Base-by-base conservation (phyloP, 1,140 invertebrate genomes). In the Aphelenchoides fujianensis region DNA sequence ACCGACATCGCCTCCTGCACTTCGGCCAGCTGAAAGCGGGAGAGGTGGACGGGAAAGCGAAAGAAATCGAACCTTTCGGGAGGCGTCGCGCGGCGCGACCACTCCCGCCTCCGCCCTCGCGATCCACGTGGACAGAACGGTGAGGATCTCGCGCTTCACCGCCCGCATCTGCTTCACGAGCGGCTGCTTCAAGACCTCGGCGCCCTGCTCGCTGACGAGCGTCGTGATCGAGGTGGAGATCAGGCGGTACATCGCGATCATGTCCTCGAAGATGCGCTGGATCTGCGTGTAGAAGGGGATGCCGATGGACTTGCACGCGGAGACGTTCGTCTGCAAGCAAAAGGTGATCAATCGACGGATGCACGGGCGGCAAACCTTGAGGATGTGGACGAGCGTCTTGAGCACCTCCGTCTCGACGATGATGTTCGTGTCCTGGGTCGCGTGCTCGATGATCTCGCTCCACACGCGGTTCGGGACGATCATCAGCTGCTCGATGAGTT, bases 111-210 rank as follows among this genome's bases (percentile, higher is more conserved):
- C 92, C 32, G 95, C 94, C 76, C 91, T 89, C 61, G 90, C 91
- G 34, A 99, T 92, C 95, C 95, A 99, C 83, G 93, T 92, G 1
- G 94, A 92, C 78, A 99, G 97, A 62, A 99, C 87, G 86, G 97
- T 97, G n/a, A 99, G 87, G 2, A 95, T 97, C 88, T 99, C 97
- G 85, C 97, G 98, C 85, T 98, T 98, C 1, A 98, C 95, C 74
- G 95, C 93, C 82, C 95, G 89, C 96, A 99, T 98, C 82, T 91
- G 91, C 85, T 97, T 95, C 75, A 98, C 97, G 36, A 98, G 87
- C 7, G 94, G 95, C 86, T 98, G 95, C 85, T 97, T 97, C 75
- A 93, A 95, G 9, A 98, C 95, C 78, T 88, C 89, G 84, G 98
- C 94, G 23, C 95, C 95, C 88, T 98, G 95, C 68, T 94, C 86